Base-by-base conservation (phyloP, 1,140 invertebrate genomes). In the Brachionus plicatilis region DNA sequence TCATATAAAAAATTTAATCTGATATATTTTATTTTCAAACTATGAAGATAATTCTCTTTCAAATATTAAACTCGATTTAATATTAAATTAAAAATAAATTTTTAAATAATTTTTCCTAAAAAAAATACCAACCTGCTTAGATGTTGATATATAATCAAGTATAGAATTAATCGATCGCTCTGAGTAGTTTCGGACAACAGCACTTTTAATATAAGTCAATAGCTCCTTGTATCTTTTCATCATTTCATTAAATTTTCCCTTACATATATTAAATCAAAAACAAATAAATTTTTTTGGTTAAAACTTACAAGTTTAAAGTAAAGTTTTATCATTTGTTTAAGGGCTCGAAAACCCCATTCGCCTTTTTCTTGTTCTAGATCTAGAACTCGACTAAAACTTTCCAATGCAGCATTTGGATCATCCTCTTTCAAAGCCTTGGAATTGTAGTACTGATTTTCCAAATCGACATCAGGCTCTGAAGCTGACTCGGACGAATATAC, bases 311-410 rank as follows among this genome's bases (percentile, higher is more conserved):
- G 90, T 92, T 95, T 96, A 90, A 99, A 99, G 90, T 99, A 98
- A 79, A 99, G 99, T 92, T 99, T 99, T 65, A 99, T 98, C 97
- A 99, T 99, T 90, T 99, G 98, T 90, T 99, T 99, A 1, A 99
- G 91, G n/a, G 98, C 97, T 92, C 99, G 99, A 88, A 99, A 99
- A 0, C 98, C 98, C 97, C 97, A 99, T 92, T 99, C 98, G 68
- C 97, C 97, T 91, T 99, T 99, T 86, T 99, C 96, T 70, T 83
- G 43, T 56, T 78, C 84, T 1, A 84, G n/a, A 33, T 66, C 60
- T 1, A 78, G 14, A 66, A 92, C 91, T 90, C 96, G 97, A 88
- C 98, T 95, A 91, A 99, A 99, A 87, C 95, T 97, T 85, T 94
- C 92, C 66, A 99, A 89, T 2, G 97, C 97, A 20, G 92, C 93